Percentiles rank a stretch among this genome's conserved stretches.
Conservation (phyloP, 2,113 vertebrate species). For the Colossoma macropomum region DNA sequence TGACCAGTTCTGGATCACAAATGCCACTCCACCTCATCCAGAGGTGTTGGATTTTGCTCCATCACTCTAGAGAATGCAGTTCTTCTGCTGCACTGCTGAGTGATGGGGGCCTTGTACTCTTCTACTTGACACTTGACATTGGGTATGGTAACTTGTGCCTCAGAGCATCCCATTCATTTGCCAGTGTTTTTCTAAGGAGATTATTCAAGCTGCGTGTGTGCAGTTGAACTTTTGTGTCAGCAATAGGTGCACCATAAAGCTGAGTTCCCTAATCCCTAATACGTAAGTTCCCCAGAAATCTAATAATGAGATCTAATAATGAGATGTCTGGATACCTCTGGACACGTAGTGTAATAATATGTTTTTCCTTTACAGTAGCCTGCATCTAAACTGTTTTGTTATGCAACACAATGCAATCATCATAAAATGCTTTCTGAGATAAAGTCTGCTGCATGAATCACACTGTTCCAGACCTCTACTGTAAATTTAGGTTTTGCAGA, state of each 20-base stretch:
- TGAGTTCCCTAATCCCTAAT: no score
- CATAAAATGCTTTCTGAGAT: background rate
- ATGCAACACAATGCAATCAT: background rate
- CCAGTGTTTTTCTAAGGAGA: background rate
- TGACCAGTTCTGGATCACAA: no score
- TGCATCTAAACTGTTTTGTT: background rate
- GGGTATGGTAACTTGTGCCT: background rate
- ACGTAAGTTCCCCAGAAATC: no score
- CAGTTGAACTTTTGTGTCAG: background rate
- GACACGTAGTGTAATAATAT: no score
- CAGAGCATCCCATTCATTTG: background rate
- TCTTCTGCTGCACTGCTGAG: no score
- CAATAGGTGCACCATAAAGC: no score
- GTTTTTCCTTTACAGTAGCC: no score
- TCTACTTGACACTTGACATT: background rate
- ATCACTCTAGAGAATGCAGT: no score
- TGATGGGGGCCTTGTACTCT: background rate
- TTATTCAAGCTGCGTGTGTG: background rate
- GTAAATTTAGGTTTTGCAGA: background rate
- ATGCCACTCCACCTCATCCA: no score
- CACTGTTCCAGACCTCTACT: background rate
- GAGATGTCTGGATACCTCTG: no score
- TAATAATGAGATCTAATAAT: no score
- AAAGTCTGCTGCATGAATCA: background rate
- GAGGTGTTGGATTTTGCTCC: no score